Evolutionary conservation across 2,888 invertebrate genomes (phyloP).

Genomic region (Amiota communis): DNA sequence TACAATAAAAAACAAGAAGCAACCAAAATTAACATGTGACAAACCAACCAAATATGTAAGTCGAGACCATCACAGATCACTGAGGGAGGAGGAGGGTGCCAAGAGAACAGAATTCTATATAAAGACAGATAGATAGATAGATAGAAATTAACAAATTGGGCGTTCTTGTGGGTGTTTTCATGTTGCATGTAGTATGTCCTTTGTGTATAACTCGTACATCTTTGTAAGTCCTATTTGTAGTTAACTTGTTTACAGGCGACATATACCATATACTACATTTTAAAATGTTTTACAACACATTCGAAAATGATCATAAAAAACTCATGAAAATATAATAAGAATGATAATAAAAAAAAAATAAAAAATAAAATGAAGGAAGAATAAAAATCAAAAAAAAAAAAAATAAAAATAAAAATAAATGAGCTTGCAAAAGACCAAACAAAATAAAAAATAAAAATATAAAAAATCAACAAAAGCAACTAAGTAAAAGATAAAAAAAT

Average conservation of each 20-base stretch:
- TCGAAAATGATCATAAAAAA: slow-evolving; percentile 20
- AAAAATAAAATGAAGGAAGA: too few relatives aligned
- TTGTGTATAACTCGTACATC: background rate
- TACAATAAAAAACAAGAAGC: slow-evolving; percentile 21
- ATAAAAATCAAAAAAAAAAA: slow-evolving; percentile 34
- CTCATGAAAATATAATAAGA: background rate
- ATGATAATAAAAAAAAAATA: slow-evolving; percentile 18
- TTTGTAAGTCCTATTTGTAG: background rate
- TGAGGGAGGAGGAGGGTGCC: too few relatives aligned
- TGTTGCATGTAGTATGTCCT: too few relatives aligned
- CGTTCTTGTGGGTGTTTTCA: too few relatives aligned
- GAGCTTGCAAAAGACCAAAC: background rate
- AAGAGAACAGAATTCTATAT: too few relatives aligned
- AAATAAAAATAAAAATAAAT: too few relatives aligned
- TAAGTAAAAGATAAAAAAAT: slow-evolving; percentile 16
- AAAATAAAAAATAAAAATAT: background rate
- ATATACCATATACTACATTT: background rate
- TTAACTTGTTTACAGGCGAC: slow-evolving; percentile 14
- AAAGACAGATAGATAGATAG: too few relatives aligned
- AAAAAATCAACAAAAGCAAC: background rate
- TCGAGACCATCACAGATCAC: too few relatives aligned
- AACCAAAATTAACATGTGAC: slow-evolving; percentile 26
- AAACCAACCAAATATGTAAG: slow-evolving; percentile 3
- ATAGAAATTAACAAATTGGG: too few relatives aligned
- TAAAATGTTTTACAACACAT: slow-evolving; percentile 22